A percentile compares a stretch with the other conserved stretches of the same genome.
Conservation (phyloP, 2,888 invertebrate species). For the Limulus polyphemus region DNA sequence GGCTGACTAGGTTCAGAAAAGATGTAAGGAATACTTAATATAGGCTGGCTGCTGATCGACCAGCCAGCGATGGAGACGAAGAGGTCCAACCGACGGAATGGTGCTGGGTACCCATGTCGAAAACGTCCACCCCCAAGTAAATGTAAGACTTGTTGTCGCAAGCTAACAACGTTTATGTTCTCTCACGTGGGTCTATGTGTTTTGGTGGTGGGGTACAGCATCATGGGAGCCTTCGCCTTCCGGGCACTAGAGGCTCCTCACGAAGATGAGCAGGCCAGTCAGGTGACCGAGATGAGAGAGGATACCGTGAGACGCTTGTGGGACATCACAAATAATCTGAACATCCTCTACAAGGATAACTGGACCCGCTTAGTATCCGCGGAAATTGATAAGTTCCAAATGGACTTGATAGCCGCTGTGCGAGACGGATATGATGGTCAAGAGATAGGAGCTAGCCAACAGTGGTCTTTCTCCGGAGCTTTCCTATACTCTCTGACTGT, state of each 20-base stretch:
- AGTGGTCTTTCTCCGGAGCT: slow-evolving; percentile 68
- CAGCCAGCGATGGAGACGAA: slow-evolving; percentile 42
- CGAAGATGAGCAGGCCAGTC: slow-evolving; percentile 8
- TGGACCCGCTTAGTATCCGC: slow-evolving; percentile 59
- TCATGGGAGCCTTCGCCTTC: slow-evolving; percentile 84
- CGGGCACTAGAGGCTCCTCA: slow-evolving; percentile 30
- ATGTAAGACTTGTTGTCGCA: slow-evolving; percentile 46
- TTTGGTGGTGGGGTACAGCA: slow-evolving; percentile 77
- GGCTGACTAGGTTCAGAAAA: too few species aligned
- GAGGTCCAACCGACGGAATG: slow-evolving; percentile 11
- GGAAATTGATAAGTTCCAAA: slow-evolving; percentile 55
- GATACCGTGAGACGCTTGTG: slow-evolving; percentile 55
- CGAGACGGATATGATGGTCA: slow-evolving; percentile 52
- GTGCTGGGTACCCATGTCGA: slow-evolving; percentile 38
- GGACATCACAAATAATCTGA: slow-evolving; percentile 55
- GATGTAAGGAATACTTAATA: too few species aligned
- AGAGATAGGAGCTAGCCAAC: slow-evolving; percentile 41
- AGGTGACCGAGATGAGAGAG: slow-evolving; percentile 48
- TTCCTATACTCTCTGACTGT: slow-evolving; percentile 24
- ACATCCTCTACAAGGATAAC: slow-evolving; percentile 57
- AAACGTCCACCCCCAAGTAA: slow-evolving; percentile 29
- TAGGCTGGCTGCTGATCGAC: too few species aligned
- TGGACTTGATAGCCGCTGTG: slow-evolving; percentile 48
- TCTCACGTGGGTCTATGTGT: slow-evolving; percentile 91
- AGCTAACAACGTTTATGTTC: slow-evolving; percentile 84